Conservation (phyloP, 2,888 invertebrate genomes). For the Acleris laterana region DNA sequence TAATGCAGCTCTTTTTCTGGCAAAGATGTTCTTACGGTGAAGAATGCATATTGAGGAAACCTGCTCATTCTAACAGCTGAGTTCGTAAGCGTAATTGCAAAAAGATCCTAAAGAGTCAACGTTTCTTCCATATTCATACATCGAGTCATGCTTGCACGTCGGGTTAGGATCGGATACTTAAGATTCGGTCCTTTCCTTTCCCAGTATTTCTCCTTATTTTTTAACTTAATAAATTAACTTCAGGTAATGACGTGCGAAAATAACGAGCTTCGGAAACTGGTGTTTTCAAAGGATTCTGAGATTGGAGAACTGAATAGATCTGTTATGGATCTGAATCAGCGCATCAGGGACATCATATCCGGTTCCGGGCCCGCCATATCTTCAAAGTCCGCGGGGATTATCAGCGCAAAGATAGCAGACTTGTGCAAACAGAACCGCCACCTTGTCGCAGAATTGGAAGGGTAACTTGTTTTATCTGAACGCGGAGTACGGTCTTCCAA, state of each 20-base stretch:
- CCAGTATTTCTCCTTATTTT: too few species aligned
- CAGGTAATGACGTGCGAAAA: conserved; percentile 84
- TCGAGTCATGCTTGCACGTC: too few species aligned
- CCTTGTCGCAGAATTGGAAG: conserved; percentile 85
- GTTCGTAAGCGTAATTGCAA: too few species aligned
- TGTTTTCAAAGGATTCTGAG: conserved; percentile 76
- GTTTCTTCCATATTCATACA: too few species aligned
- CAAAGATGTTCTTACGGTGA: too few species aligned
- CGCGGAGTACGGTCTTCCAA: too few species aligned
- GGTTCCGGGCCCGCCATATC: conserved; percentile 75
- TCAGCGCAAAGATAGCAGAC: conserved; percentile 87
- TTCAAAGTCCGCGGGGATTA: conserved; percentile 80
- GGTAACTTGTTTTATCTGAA: conserved; percentile 39
- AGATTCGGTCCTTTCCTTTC: too few species aligned
- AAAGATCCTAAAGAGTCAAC: too few species aligned
- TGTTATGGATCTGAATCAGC: conserved; percentile 69
- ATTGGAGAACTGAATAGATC: conserved; percentile 72
- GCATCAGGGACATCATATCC: conserved; percentile 81
- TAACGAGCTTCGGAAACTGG: conserved; percentile 78
- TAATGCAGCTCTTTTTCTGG: too few species aligned
- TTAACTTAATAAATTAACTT: not conserved
- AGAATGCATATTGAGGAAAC: too few species aligned
- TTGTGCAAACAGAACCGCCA: conserved; percentile 87
- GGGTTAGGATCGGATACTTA: too few species aligned
- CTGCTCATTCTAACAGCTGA: too few species aligned